Base-by-base conservation (phyloP, 1,140 invertebrate species). In the Capitella teleta region DNA sequence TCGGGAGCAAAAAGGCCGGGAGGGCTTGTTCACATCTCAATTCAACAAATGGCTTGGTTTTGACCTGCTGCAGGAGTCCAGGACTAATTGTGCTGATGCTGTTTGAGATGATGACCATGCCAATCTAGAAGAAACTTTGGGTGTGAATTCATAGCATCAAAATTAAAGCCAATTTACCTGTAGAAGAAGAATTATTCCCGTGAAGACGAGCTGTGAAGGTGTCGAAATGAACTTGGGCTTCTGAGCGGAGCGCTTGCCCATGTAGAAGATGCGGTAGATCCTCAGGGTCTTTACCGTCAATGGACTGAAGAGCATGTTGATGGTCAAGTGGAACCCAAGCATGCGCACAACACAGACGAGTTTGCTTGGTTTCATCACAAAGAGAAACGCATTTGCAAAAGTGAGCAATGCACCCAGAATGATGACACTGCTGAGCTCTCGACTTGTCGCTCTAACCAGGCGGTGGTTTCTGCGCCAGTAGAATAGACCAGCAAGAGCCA, bases 221-320 rank as follows among this genome's bases (percentile, higher is more conserved):
- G 43, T 45, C 10, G 10, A 6, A 26, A 45, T 28, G n/a, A 26
- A 18, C n/a, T 45, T 45, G 19, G 28, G 21, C 19, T 18, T 21
- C n/a, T 25, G 19, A 6, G 21, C 21, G 10, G 21, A 25, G n/a
- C 83, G 81, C 61, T 85, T 87, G 2, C 77, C 74, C 8, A 77
- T 73, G 64, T 80, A 80, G 61, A 81, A 81, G 26, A 85, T 82
- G 42, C 82, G 53, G 2, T 81, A 80, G 38, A 83, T 77, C 14
- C 81, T 67, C 67, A 82, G 82, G 1, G 80, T 82, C 64, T 83
- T 82, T n/a, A 79, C 80, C 40, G 85, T 75, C 46, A 83, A 79
- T 23, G 80, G 79, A 24, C 77, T 75, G 57, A 83, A 82, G 53
- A 82, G 82, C 32, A 80, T 74, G 45, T 77, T 76, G 25, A 83